Percentiles rank a stretch among this genome's conserved stretches.
These are phyloP conservation scores for Gymnogyps californianus DNA, from an alignment of 2,113 vertebrate species.

Conservation along the genomic window DNA sequence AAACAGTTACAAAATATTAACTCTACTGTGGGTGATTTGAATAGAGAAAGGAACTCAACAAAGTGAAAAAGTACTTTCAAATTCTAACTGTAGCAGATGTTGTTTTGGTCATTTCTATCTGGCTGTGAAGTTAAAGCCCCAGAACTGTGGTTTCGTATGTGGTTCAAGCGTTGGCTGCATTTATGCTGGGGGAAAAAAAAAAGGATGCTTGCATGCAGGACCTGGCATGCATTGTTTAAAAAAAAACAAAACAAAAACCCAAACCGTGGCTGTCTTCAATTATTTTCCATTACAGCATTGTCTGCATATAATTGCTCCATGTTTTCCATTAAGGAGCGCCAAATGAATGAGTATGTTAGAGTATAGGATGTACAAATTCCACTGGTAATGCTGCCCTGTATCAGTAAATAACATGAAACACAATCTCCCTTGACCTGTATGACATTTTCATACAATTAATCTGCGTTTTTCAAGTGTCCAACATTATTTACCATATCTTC, in stretches of 20 bases:
- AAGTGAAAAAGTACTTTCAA: constrained; percentile 31
- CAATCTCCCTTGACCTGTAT: background rate
- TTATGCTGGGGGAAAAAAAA: background rate
- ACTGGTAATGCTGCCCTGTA: constrained; percentile 12
- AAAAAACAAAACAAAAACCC: constrained; percentile 31
- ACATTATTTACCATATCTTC: background rate
- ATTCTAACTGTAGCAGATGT: constrained; percentile 62
- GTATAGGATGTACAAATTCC: constrained; percentile 41
- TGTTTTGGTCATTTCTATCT: constrained; percentile 73
- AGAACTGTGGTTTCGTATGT: constrained; percentile 59
- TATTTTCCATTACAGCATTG: constrained; percentile 72
- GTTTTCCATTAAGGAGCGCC: constrained; percentile 71
- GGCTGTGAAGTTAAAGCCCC: constrained; percentile 62
- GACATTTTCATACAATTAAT: constrained; percentile 2
- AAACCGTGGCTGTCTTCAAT: constrained; percentile 51
- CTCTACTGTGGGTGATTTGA: background rate
- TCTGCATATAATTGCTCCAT: constrained; percentile 68
- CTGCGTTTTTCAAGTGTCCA: constrained; percentile 8
- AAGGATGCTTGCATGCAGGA: constrained; percentile 51
- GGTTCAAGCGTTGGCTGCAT: constrained; percentile 54
- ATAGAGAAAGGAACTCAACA: constrained; percentile 15
- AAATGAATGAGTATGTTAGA: constrained; percentile 39
- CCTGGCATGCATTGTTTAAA: constrained; percentile 57
- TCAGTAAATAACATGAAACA: constrained; percentile 47
- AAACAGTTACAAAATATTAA: constrained; percentile 35